Evolutionary conservation across 2,797 vertebrate genomes (phyloP), one percentile per base, ranked within the genome.

Genomic region (Enteromius trimaculatus): DNA sequence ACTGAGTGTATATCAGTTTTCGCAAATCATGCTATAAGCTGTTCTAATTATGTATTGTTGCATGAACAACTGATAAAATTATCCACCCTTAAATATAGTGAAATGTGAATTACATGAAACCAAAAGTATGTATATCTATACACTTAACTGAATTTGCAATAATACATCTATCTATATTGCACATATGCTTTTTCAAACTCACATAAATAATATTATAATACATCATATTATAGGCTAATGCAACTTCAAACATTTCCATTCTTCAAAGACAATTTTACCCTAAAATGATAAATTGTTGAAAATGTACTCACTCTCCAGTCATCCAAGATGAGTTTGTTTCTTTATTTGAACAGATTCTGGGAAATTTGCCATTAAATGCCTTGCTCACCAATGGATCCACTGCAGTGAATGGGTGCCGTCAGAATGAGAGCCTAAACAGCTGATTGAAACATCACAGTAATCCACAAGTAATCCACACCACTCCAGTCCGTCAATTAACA

Each of bases 361-460:
- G 55, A 60, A 23, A 60, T 23, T 5, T 60, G 23, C n/a, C n/a
- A 23, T 13, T 60, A 23, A 10, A 60, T 23, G 1, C 1, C n/a
- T 26, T 23, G n/a, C 55, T 60, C n/a, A 23, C n/a, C n/a, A 26
- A 23, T 5, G 55, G 4, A 60, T 26, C 23, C 10, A 26, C 55
- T 60, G 55, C 55, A 60, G 55, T 60, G 55, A 60, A 60, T 60
- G 55, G 55, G 55, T 26, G 55, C 55, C 11, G n/a, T 58, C n/a
- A 31, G 31, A 31, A 31, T 31, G 31, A 58, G n/a, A 23, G 55
- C 11, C 55, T n/a, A 58, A 58, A 58, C 55, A 58, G n/a, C n/a
- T 58, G n/a, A 58, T 58, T 23, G 23, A 58, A 58, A 23, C 10
- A 23, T 23, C n/a, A 58, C n/a, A n/a, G n/a, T n/a, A n/a, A n/a